These are phyloP conservation scores for Lagenorhynchus albirostris DNA, from an alignment of 2,113 vertebrate species.

Conservation along the genomic window DNA sequence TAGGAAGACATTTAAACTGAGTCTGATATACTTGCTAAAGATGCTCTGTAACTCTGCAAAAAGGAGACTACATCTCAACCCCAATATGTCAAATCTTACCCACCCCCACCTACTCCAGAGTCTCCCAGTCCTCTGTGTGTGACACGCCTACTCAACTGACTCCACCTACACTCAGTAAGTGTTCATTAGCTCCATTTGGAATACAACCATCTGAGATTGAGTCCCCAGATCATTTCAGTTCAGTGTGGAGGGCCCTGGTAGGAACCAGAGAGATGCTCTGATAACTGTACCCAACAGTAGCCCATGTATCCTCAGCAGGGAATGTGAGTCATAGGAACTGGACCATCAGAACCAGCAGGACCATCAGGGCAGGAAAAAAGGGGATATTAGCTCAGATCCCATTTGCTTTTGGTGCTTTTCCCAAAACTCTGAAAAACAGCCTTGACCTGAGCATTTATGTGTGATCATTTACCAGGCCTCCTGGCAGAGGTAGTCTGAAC, in stretches of 20 bases:
- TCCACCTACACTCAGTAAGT: background rate
- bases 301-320: background rate
- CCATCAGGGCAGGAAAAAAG: background rate
- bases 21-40: background rate
- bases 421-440: background rate
- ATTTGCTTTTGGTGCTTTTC: background rate
- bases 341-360: background rate
- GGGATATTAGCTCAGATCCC: background rate
- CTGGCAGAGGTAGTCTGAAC: background rate
- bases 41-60: background rate
- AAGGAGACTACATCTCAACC: background rate
- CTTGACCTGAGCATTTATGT: background rate
- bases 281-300: background rate
- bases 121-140: background rate
- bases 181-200: background rate
- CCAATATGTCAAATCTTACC: background rate
- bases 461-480: background rate
- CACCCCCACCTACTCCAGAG: background rate
- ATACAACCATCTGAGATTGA: background rate
- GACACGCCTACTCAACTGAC: background rate
- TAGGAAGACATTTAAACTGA: background rate
- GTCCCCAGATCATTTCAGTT: background rate
- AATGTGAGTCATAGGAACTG: background rate
- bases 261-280: background rate
- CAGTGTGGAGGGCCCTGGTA: background rate